phyloP scores from a whole-genome alignment of 2,113 vertebrate species.

The Origma solitaria region DNA sequence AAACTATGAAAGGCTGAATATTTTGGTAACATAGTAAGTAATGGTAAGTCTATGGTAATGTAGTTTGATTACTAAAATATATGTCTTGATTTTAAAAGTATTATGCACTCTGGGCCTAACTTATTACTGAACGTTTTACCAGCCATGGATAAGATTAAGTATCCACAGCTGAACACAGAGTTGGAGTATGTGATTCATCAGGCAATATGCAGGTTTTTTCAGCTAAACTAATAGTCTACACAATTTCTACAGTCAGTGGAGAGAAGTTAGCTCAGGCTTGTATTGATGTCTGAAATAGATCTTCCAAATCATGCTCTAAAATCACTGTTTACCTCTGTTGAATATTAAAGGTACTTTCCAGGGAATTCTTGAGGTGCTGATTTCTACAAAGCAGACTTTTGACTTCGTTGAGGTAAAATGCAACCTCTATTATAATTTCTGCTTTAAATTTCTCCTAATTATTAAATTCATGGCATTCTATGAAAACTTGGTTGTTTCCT shows the following conservation, averaged over 20 bases:
- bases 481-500: background rate
- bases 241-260: background rate
- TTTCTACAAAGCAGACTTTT: background rate
- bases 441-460: background rate
- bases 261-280: background rate
- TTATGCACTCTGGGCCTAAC: rapidly evolving
- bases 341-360: background rate
- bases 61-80: background rate
- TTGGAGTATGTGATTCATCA: background rate
- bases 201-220: background rate
- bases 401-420: background rate
- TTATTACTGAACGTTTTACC: background rate
- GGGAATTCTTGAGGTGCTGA: background rate
- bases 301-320: background rate
- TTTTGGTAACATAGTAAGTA: background rate
- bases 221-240: background rate
- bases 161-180: background rate
- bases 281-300: background rate
- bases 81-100: background rate
- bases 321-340: background rate
- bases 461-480: background rate
- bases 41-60: background rate
- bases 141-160: background rate
- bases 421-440: background rate
- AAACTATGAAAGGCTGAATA: background rate